Evolutionary conservation across 2,888 invertebrate genomes (phyloP).

Genomic region (Plemyria rubiginata): DNA sequence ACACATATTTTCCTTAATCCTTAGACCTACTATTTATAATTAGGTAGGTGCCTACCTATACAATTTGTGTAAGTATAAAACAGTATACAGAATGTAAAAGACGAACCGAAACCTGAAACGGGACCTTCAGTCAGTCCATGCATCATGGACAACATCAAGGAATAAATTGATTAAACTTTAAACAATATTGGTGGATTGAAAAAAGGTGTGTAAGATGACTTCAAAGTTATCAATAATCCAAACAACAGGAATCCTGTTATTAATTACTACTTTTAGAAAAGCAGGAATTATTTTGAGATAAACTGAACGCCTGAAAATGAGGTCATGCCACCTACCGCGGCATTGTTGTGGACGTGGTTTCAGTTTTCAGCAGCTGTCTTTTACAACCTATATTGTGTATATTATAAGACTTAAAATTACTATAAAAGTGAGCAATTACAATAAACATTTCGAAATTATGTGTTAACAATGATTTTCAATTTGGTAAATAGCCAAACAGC

Average conservation of each 20-base stretch:
- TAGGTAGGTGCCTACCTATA: too few relatives aligned
- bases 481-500: constrained; percentile 11
- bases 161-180: too few relatives aligned
- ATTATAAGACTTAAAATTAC: background rate
- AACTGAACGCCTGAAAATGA: too few relatives aligned
- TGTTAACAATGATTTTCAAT: constrained; percentile 6
- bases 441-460: constrained; percentile 11
- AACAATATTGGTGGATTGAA: too few relatives aligned
- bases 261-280: too few relatives aligned
- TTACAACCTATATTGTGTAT: constrained; percentile 2
- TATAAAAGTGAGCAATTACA: constrained; percentile 26
- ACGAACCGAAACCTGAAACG: background rate
- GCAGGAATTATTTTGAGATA: too few relatives aligned
- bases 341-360: background rate
- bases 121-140: too few relatives aligned
- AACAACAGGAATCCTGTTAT: too few relatives aligned
- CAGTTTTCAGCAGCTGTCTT: background rate
- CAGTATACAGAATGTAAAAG: background rate
- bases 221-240: too few relatives aligned
- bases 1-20: background rate
- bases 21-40: background rate
- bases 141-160: too few relatives aligned
- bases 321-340: too few relatives aligned
- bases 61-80: constrained; percentile 1
- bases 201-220: too few relatives aligned